Evolutionary conservation across 2,797 vertebrate species (phyloP), one percentile per base, ranked within the genome.

Genomic region (Enteromius treurensis): DNA sequence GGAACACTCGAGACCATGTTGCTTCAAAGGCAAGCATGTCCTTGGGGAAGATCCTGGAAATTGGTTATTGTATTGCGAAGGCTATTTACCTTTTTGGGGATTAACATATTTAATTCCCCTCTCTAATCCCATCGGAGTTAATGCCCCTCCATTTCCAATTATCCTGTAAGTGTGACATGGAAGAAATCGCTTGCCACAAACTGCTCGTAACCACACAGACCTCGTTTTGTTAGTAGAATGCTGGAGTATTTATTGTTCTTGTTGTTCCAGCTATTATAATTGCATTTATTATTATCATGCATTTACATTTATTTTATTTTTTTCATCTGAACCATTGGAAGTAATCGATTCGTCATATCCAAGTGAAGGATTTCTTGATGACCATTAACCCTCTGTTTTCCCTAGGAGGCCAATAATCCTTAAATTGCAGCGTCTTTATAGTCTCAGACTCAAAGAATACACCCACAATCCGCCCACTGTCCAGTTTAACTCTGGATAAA

Each of bases 31-130:
- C 94, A 95, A 92, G 94, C 92, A 87, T 94, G 94, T 95, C 95
- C 94, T 94, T 91, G 88, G 94, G 94, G 95, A 92, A 94, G 94
- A 95, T 95, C 93, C 94, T 94, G 93, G 93, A 95, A 95, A 95
- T 95, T 95, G 94, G 94, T 95, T 95, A 95, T 95, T 95, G 94
- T 95, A 95, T 95, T 93, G 93, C 92, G 87, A 92, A 94, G 94
- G 94, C 94, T 95, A 95, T 95, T 95, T 95, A 95, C 95, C 94
- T 95, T 95, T 95, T 95, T 94, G 92, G 94, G 94, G 94, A 95
- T 95, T 95, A 95, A 94, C 95, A 95, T 95, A 95, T 95, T 95
- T 95, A 95, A 95, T 95, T 95, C 94, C 94, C 92, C 92, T 89
- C 92, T 90, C 94, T 95, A 95, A 95, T 95, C 95, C 94, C 93